Evolutionary conservation across 2,888 invertebrate species (phyloP).

Genomic region (Hecatera dysodea): DNA sequence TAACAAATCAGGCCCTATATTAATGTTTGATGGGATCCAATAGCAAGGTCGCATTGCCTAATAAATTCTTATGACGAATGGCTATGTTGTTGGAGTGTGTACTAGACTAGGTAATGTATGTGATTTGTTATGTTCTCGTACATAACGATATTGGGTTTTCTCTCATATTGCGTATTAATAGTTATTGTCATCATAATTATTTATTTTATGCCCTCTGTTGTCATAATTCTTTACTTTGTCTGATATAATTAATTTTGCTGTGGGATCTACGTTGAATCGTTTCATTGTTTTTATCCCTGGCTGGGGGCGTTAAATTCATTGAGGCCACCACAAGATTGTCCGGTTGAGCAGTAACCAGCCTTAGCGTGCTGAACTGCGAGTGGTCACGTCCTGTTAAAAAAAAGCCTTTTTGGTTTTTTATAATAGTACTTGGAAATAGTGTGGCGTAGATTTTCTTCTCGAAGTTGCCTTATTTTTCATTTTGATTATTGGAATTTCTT

Average conservation of each 20-base stretch:
- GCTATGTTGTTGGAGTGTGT: conserved; percentile 38
- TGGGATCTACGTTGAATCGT: background rate
- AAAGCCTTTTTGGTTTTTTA: background rate
- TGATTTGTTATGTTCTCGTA: conserved; percentile 32
- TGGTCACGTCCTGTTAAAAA: too few species aligned
- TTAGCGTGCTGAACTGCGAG: too few species aligned
- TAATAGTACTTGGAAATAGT: background rate
- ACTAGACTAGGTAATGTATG: conserved; percentile 28
- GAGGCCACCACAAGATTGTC: too few species aligned
- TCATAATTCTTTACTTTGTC: background rate
- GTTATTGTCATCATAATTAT: conserved; percentile 3
- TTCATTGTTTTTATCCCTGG: too few species aligned
- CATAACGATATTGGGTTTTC: conserved; percentile 31
- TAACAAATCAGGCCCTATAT: conserved; percentile 50
- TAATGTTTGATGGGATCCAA: conserved; percentile 51
- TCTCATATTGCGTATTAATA: conserved; percentile 12
- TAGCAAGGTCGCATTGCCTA: conserved; percentile 39
- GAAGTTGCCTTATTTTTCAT: background rate
- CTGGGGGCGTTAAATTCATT: too few species aligned
- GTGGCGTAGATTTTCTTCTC: background rate
- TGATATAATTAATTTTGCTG: background rate
- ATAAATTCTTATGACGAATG: conserved; percentile 51
- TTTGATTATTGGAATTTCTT: background rate
- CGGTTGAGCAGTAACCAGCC: too few species aligned
- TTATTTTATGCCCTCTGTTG: conserved; percentile 1